Base-by-base conservation (phyloP, 2,113 vertebrate species). In the Myanophis thanlyinensis region DNA sequence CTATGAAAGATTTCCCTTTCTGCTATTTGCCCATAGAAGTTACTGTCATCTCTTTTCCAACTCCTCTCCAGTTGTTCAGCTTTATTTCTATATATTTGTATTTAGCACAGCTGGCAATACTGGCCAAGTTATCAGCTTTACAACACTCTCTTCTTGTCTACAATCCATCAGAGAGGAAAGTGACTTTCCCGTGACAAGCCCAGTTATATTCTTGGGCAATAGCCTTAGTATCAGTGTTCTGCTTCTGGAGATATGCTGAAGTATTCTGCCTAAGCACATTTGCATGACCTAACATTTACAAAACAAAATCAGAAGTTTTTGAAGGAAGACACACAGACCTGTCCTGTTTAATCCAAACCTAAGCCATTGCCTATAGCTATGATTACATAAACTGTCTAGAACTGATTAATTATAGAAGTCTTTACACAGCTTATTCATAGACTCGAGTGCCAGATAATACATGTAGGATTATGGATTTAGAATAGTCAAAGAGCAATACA, bases 361-460 rank as follows among this genome's bases (percentile, higher is more conserved):
- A 86, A 35, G 91, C 12, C 53, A 62, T 0, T 1, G 59, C 25
- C n/a, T 93, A 23, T 51, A 53, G 23, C 53, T 54, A 80, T 6
- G 53, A 27, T 73, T 91, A 56, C 27, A 52, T 80, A 84, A 95
- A 94, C 15, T 93, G 67, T 92, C 88, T 91, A 73, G 53, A 49
- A 86, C 52, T 87, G 12, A 52, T 85, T 86, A 80, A 73, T 80
- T 86, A 62, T 87, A 62, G 22, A 87, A 51, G n/a, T 49, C 18
- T 62, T 85, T 85, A 85, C 4, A 47, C 27, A 80, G 53, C 15
- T 53, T 84, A 54, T 51, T 13, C 46, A 91, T 67, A 1, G n/a
- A 93, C 59, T 88, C 27, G 93, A 93, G 0, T 91, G 87, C 30
- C 80, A 94, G 91, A 90, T 67, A 91, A 90, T 22, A 93, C 89